Evolutionary conservation across 2,888 invertebrate genomes (phyloP).

Genomic region (Lumbricus terrestris): DNA sequence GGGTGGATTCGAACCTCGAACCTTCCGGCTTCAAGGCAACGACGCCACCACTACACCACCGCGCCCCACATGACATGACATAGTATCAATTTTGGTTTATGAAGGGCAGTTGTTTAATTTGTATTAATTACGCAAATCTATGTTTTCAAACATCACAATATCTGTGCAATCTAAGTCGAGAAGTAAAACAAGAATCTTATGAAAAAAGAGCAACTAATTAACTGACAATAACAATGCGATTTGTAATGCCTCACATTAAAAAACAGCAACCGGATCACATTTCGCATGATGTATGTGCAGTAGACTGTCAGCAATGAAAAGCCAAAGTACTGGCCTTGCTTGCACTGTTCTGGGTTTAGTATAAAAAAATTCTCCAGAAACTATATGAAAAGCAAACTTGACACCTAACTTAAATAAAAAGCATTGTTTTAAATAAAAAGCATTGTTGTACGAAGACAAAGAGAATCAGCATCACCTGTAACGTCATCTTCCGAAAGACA

Average conservation of each 20-base stretch:
- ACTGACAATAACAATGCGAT: too few relatives aligned
- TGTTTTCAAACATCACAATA: background rate
- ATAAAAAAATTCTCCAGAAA: background rate
- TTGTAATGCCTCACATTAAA: too few relatives aligned
- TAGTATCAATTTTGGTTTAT: too few relatives aligned
- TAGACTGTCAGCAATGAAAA: background rate
- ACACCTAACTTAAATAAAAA: too few relatives aligned
- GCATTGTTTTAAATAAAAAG: background rate
- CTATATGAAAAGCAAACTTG: background rate
- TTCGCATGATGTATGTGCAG: background rate
- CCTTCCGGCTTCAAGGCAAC: too few relatives aligned
- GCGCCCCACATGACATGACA: too few relatives aligned
- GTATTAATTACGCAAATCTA: background rate
- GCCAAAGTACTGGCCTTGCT: background rate
- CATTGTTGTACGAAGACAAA: background rate
- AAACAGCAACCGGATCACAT: too few relatives aligned
- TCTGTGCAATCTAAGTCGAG: background rate
- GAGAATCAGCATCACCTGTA: background rate
- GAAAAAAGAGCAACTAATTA: background rate
- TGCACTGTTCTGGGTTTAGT: background rate
- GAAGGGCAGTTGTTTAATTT: too few relatives aligned
- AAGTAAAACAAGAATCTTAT: background rate
- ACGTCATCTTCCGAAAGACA: conserved; percentile 18
- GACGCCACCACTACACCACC: too few relatives aligned
- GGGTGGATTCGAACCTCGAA: too few relatives aligned